Evolutionary conservation across 2,797 vertebrate genomes (phyloP).

Genomic region (Delichon dasypus): DNA sequence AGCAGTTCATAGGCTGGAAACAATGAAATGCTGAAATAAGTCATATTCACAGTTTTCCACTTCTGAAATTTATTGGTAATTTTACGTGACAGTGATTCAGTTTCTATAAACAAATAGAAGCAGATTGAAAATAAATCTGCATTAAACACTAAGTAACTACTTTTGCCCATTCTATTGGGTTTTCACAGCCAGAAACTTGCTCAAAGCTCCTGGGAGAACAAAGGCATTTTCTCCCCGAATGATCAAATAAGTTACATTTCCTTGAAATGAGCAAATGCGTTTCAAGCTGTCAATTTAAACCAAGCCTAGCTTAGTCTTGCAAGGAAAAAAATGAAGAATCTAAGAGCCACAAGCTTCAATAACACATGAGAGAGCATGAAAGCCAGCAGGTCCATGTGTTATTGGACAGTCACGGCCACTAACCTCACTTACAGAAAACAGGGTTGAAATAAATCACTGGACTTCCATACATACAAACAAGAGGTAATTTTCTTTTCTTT

Average conservation of each 20-base stretch:
- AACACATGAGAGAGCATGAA: conserved; percentile 79
- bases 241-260: not conserved
- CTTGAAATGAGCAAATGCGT: conserved; percentile 4
- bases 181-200: conserved; percentile 47
- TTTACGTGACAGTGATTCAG: not conserved
- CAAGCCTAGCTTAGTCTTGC: conserved; percentile 29
- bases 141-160: not conserved
- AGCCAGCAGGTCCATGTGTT: conserved; percentile 78
- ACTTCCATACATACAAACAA: not conserved
- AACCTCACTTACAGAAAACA: conserved; percentile 79
- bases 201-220: not conserved
- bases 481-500: not conserved
- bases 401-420: conserved; percentile 80
- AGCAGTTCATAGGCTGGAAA: conserved; percentile 24
- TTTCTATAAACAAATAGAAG: not conserved
- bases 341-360: conserved; percentile 72
- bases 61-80: not conserved
- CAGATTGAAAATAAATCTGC: conserved; percentile 27
- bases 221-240: not conserved
- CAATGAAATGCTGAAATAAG: conserved; percentile 42
- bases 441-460: not conserved
- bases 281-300: conserved; percentile 43
- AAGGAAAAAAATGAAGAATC: conserved; percentile 48
- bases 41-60: not conserved
- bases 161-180: not conserved